Base-by-base conservation (phyloP, 2,888 invertebrate species). In the Heteromurus nitidus region DNA sequence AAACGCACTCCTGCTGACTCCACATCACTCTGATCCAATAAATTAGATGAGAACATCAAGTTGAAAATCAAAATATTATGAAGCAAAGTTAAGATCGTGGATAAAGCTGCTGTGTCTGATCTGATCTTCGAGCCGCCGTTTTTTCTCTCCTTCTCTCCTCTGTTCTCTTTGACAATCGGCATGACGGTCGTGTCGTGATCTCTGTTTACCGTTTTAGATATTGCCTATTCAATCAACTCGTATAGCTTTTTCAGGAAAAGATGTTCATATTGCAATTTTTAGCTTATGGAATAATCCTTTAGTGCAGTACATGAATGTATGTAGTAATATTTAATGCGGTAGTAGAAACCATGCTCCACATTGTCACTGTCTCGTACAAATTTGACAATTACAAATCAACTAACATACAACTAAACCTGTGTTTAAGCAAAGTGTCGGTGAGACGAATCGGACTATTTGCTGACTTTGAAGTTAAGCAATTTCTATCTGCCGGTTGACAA, bases 31-130 rank as follows among this genome's bases (percentile, higher is more conserved):
- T 79, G 79, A 79, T 70, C 70, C 64, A 72, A 79, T 79, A 79
- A 79, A 79, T 79, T 79, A 79, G 70, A 79, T 79, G 72, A 79
- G 72, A 79, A 79, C 72, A 79, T 79, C 79, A 79, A 72, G 72
- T 47, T 72, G 70, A 72, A 79, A 79, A 79, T 79, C 79, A 79
- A 79, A 79, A 79, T 79, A 79, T 70, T 79, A 79, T 65, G 70
- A 65, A 76, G 58, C 55, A 68, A 13, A 64, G 70, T 72, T 72
- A 69, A 64, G 60, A 20, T 28, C 20, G 36, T 53, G 22, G 7
- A 20, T 50, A 11, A 13, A 36, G 13, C 11, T 44, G 24, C 24
- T 26, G 68, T 36, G 13, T 36, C 36, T 9, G 7, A 36, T 36
- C 16, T 47, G 47, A 47, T 47, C 16, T 69, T 18, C 7, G 28